Evolutionary conservation across 2,797 vertebrate genomes (phyloP).

Genomic region (Microctenopoma stevenorrisi): DNA sequence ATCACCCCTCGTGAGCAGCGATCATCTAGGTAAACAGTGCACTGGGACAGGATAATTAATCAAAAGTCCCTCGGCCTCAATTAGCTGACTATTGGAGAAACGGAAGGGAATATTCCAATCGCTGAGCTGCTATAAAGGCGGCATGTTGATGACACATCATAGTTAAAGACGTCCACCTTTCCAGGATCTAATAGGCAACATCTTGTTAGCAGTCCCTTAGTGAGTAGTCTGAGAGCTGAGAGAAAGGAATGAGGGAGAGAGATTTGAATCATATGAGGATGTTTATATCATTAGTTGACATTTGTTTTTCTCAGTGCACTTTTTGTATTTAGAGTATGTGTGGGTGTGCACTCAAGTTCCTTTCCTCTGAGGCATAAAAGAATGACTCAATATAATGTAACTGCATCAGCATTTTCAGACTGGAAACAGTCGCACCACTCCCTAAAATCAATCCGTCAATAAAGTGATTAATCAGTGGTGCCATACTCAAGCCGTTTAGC

Average conservation of each 20-base stretch:
- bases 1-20: constrained; percentile 67
- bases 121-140: constrained; percentile 57
- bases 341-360: constrained; percentile 17
- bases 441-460: constrained; percentile 58
- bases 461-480: constrained; percentile 38
- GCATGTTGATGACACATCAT: constrained; percentile 67
- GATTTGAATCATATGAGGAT: constrained; percentile 21
- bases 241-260: neutral
- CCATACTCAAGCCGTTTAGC: constrained; percentile 44
- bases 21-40: constrained; percentile 70
- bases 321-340: neutral
- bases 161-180: constrained; percentile 64
- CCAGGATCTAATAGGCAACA: constrained; percentile 59
- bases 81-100: constrained; percentile 60
- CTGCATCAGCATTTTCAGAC: constrained; percentile 58
- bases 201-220: constrained; percentile 65
- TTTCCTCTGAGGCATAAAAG: constrained; percentile 44
- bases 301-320: constrained; percentile 20
- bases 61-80: constrained; percentile 67
- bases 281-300: constrained; percentile 15
- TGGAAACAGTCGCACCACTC: constrained; percentile 32
- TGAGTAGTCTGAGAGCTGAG: constrained; percentile 30
- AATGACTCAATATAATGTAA: constrained; percentile 45
- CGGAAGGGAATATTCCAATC: constrained; percentile 62
- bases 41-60: constrained; percentile 68